Percentiles rank a stretch among this genome's conserved stretches.
Conservation (phyloP, 2,888 invertebrate species). For the Heteromyza rotundicornis region DNA sequence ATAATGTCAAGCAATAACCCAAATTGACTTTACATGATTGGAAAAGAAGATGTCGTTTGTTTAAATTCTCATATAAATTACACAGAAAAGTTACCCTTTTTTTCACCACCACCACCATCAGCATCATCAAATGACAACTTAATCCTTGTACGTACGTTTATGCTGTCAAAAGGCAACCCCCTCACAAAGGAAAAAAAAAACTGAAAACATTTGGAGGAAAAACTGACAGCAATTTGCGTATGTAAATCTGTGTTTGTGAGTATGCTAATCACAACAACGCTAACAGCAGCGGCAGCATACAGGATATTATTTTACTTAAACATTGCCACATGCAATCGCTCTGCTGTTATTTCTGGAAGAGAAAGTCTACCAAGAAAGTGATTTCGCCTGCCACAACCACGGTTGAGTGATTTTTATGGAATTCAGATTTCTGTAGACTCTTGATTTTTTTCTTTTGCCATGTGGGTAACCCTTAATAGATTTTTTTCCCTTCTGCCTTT, state of each 20-base stretch:
- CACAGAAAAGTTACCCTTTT: slow-evolving; percentile 39
- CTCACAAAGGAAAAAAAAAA: slow-evolving; percentile 20
- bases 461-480: neutral
- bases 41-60: slow-evolving; percentile 27
- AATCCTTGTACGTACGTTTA: slow-evolving; percentile 30
- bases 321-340: too few species aligned
- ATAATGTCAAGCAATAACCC: slow-evolving; percentile 46
- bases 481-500: neutral
- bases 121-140: slow-evolving; percentile 30
- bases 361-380: slow-evolving; percentile 31
- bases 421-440: neutral
- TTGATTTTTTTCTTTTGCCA: neutral
- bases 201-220: neutral
- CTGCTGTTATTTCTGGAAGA: too few species aligned
- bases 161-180: slow-evolving; percentile 8
- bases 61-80: slow-evolving; percentile 51
- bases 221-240: neutral
- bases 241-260: slow-evolving; percentile 15
- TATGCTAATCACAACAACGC: slow-evolving; percentile 11
- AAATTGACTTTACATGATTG: slow-evolving; percentile 30
- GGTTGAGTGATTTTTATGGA: slow-evolving; percentile 56
- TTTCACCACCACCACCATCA: slow-evolving; percentile 18
- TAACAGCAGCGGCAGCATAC: slow-evolving; percentile 19
- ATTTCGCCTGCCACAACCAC: slow-evolving; percentile 40
- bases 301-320: too few species aligned